Evolutionary conservation across 2,113 vertebrate species (phyloP).

Genomic region (Cyanoramphus novaezelandiae): DNA sequence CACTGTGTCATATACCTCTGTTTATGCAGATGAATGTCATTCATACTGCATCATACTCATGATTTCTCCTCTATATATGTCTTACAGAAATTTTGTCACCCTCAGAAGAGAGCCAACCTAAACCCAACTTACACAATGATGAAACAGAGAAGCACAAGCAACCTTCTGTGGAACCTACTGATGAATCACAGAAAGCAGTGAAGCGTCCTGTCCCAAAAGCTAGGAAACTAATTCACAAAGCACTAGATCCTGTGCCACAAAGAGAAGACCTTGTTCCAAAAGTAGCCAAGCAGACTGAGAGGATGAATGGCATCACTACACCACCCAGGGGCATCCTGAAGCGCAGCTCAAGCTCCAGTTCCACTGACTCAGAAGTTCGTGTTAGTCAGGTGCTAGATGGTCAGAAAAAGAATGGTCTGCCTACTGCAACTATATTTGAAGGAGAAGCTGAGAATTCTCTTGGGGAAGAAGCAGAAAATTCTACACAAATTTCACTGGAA

Average conservation of each 20-base stretch:
- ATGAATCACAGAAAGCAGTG: constrained; percentile 51
- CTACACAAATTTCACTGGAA: constrained; percentile 60
- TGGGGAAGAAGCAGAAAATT: constrained; percentile 28
- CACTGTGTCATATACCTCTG: not conserved
- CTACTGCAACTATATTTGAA: constrained; percentile 66
- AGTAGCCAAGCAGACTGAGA: constrained; percentile 5
- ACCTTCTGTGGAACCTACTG: not conserved
- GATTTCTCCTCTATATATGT: not conserved
- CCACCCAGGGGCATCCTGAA: constrained; percentile 79
- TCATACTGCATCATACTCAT: not conserved
- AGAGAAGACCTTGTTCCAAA: constrained; percentile 46
- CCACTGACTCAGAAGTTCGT: constrained; percentile 80
- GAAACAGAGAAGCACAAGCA: constrained; percentile 1
- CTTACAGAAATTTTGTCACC: constrained; percentile 72
- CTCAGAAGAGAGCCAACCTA: constrained; percentile 56
- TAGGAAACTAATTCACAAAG: constrained; percentile 80
- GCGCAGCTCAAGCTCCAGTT: constrained; percentile 80
- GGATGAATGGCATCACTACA: constrained; percentile 1
- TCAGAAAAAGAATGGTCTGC: constrained; percentile 59
- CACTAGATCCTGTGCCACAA: constrained; percentile 34
- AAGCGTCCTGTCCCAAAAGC: constrained; percentile 87
- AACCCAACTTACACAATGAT: constrained; percentile 49
- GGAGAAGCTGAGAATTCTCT: constrained; percentile 38
- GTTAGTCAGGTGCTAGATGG: constrained; percentile 53
- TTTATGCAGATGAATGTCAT: not conserved